Percentiles rank a stretch among this genome's conserved stretches.
phyloP scores from a whole-genome alignment of 2,797 vertebrate genomes.

The Hephaestus fuliginosus region DNA sequence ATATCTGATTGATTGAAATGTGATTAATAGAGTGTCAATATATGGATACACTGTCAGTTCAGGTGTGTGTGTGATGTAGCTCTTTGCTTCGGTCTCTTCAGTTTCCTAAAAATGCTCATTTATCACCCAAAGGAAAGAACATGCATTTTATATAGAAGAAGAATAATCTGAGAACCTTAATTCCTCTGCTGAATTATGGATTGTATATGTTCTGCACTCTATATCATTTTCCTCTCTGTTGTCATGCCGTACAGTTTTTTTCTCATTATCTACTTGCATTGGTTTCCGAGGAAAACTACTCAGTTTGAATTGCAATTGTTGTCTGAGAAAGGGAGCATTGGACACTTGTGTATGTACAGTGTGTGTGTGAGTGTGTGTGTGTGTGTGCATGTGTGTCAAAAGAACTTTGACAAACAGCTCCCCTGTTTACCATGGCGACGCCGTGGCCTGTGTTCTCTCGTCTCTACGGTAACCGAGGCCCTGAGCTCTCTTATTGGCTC shows the following conservation, averaged over 20 bases:
- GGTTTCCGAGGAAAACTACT: conserved; percentile 17
- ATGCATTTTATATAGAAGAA: not conserved
- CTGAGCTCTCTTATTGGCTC: conserved; percentile 89
- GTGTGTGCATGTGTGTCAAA: conserved; percentile 86
- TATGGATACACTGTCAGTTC: not conserved
- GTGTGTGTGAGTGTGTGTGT: conserved; percentile 20
- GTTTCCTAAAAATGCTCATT: not conserved
- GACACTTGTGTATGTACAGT: conserved; percentile 13
- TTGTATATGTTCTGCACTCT: not conserved
- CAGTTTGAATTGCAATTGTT: conserved; percentile 34
- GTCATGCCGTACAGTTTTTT: not conserved
- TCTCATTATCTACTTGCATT: conserved; percentile 9
- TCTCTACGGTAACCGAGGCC: conserved; percentile 96
- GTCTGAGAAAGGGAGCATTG: conserved; percentile 10
- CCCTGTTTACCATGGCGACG: conserved; percentile 95
- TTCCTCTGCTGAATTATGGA: not conserved
- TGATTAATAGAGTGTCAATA: not conserved
- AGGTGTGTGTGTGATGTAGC: not conserved
- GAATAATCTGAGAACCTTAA: not conserved
- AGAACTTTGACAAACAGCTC: conserved; percentile 91
- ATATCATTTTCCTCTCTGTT: not conserved
- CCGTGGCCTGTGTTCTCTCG: conserved; percentile 91
- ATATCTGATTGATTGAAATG: not conserved
- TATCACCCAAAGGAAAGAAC: not conserved
- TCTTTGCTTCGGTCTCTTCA: not conserved